Conservation (phyloP, 2,113 vertebrate genomes). For the Mirza zaza region DNA sequence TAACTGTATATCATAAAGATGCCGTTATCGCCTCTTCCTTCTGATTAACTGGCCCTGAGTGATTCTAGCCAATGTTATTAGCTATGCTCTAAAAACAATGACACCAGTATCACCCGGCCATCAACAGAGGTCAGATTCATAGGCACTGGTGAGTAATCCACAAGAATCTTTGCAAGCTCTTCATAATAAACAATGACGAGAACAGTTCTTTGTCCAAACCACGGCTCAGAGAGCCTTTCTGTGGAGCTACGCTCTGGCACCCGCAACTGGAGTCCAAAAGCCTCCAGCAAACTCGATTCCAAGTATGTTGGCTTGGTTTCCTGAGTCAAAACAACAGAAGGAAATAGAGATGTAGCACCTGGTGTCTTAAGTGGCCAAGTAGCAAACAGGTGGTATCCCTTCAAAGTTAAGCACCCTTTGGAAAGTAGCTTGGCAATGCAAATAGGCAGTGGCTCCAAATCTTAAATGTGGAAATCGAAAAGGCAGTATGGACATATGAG, state of each 20-base stretch:
- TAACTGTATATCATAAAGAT: conserved; percentile 64
- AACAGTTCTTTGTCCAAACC: background rate
- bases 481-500: background rate
- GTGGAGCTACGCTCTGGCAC: background rate
- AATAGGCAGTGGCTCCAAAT: background rate
- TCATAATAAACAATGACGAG: background rate
- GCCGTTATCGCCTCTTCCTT: conserved; percentile 77
- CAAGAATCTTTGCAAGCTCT: background rate
- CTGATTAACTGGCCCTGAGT: conserved; percentile 74
- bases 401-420: background rate
- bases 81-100: conserved; percentile 62
- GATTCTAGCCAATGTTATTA: conserved; percentile 71
- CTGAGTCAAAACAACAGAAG: background rate
- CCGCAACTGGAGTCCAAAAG: background rate
- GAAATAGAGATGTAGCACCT: background rate
- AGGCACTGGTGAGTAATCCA: background rate
- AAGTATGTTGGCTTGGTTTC: background rate
- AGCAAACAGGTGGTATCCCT: background rate
- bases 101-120: conserved; percentile 49
- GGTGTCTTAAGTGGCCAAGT: background rate
- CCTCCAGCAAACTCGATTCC: background rate
- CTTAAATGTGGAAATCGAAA: background rate
- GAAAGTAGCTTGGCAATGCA: background rate
- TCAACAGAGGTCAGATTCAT: background rate
- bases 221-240: background rate